phyloP scores from a whole-genome alignment of 2,113 vertebrate species.

The Grammomys surdaster region DNA sequence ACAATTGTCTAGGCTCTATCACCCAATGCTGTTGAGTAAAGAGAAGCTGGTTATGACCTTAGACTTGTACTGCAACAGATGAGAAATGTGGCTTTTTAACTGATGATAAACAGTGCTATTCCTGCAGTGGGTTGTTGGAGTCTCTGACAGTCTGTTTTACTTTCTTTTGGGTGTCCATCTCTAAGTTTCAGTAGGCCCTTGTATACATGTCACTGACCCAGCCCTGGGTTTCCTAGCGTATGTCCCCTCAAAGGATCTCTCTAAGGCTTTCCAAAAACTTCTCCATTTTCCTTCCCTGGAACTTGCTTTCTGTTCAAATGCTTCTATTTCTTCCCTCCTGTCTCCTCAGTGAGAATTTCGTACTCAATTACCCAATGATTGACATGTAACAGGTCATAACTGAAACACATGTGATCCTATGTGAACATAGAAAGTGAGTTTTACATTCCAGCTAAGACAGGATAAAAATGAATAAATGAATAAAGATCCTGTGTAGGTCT shows the following conservation, averaged over 20 bases:
- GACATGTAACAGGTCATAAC: not conserved
- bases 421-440: not conserved
- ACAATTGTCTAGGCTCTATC: not conserved
- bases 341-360: not conserved
- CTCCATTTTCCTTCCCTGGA: not conserved
- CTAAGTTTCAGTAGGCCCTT: not conserved
- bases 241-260: not conserved
- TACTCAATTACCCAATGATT: not conserved
- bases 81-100: not conserved
- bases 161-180: not conserved
- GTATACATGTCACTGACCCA: not conserved
- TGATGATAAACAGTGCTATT: not conserved
- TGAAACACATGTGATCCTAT: not conserved
- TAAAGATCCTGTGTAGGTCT: not conserved
- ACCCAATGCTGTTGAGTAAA: not conserved
- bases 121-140: not conserved
- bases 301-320: not conserved
- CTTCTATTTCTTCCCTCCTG: not conserved
- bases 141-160: not conserved
- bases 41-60: not conserved
- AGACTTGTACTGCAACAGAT: not conserved
- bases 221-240: not conserved
- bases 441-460: not conserved
- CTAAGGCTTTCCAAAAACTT: not conserved
- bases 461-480: not conserved